Evolutionary conservation across 2,113 vertebrate species (phyloP).

Genomic region (Podarcis muralis): DNA sequence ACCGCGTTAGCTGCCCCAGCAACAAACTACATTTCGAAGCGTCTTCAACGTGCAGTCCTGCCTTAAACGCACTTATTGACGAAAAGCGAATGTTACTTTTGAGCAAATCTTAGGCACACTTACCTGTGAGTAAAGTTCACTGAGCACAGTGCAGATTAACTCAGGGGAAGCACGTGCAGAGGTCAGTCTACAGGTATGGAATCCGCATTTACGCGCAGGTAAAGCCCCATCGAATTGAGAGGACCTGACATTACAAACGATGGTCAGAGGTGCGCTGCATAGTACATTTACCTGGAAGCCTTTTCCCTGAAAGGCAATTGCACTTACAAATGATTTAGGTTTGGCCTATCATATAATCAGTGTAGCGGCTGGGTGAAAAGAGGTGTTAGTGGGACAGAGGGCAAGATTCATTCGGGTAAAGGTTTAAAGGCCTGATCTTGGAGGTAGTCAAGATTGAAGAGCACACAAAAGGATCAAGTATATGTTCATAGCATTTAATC

Average conservation of each 20-base stretch:
- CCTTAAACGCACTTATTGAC: background rate
- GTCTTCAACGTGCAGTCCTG: background rate
- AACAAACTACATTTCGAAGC: background rate
- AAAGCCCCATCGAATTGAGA: background rate
- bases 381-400: background rate
- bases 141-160: background rate
- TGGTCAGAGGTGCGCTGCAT: background rate
- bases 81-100: no score
- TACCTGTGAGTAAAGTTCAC: background rate
- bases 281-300: background rate
- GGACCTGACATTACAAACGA: background rate
- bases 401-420: background rate
- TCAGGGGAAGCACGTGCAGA: background rate
- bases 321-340: no score
- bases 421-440: background rate
- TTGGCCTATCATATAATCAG: background rate
- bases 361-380: background rate
- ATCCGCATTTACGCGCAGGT: background rate
- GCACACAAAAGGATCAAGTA: background rate
- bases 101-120: background rate
- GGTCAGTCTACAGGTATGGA: background rate
- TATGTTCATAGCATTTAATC: background rate
- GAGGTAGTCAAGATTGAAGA: background rate
- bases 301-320: background rate
- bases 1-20: no score